These are phyloP conservation scores for Hedychridium roseum DNA, from an alignment of 2,888 invertebrate species.

Conservation along the genomic window DNA sequence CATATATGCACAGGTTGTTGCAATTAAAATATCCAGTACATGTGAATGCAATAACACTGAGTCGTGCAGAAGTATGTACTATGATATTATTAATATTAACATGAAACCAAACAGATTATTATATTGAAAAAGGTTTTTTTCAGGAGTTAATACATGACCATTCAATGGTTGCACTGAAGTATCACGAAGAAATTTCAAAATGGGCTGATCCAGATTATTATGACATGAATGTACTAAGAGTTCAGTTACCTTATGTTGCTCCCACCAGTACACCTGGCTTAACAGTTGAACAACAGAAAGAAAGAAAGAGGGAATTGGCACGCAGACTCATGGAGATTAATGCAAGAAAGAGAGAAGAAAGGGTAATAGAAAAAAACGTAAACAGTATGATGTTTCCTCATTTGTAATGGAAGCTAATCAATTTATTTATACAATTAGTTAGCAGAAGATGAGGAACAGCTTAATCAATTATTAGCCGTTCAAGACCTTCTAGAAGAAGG, in stretches of 20 bases:
- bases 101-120: neutral
- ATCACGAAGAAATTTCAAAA: slow-evolving; percentile 77
- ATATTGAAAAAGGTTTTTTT: slow-evolving; percentile 10
- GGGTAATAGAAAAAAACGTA: slow-evolving; percentile 60
- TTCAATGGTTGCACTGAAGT: slow-evolving; percentile 80
- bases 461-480: slow-evolving; percentile 78
- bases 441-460: slow-evolving; percentile 87
- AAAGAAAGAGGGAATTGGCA: slow-evolving; percentile 86
- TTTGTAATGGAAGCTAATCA: neutral
- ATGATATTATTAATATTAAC: neutral
- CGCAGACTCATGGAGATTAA: slow-evolving; percentile 87
- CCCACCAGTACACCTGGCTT: slow-evolving; percentile 71
- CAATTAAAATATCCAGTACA: slow-evolving; percentile 95
- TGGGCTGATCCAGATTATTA: slow-evolving; percentile 87
- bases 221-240: slow-evolving; percentile 81
- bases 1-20: slow-evolving; percentile 84
- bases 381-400: too few species aligned
- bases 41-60: slow-evolving; percentile 85
- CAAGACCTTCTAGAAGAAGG: slow-evolving; percentile 81
- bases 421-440: slow-evolving; percentile 66
- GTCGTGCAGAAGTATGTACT: slow-evolving; percentile 75
- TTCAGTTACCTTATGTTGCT: slow-evolving; percentile 85
- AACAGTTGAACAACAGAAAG: slow-evolving; percentile 84
- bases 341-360: slow-evolving; percentile 86
- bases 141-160: slow-evolving; percentile 83